Evolutionary conservation across 2,797 vertebrate species (phyloP).

Genomic region (Choloepus didactylus): DNA sequence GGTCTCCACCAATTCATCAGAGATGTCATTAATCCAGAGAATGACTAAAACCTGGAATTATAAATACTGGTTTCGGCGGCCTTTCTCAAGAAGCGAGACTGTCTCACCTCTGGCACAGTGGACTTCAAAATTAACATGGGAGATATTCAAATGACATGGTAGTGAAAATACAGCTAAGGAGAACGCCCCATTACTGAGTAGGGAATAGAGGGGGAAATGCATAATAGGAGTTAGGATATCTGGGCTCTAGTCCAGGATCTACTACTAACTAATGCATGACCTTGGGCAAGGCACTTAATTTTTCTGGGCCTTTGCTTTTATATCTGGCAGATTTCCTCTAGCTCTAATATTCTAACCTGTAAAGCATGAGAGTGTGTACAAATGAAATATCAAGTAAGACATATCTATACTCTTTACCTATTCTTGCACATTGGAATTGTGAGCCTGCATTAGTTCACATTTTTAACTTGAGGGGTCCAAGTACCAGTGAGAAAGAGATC

Average conservation of each 20-base stretch:
- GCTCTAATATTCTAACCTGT: slow-evolving; percentile 1
- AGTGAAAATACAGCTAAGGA: slow-evolving; percentile 19
- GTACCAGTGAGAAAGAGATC: not conserved
- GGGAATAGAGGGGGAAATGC: not conserved
- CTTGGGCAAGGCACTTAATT: slow-evolving; percentile 53
- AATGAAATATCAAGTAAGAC: not conserved
- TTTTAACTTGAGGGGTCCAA: not conserved
- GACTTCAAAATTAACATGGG: slow-evolving; percentile 40
- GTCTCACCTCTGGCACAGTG: not conserved
- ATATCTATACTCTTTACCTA: not conserved
- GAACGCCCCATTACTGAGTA: not conserved
- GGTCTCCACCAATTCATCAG: slow-evolving; percentile 61
- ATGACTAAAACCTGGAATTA: slow-evolving; percentile 18
- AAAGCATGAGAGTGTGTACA: not conserved
- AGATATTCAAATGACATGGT: not conserved
- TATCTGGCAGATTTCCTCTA: not conserved
- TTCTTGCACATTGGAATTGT: not conserved
- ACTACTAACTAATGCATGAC: not conserved
- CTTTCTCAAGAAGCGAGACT: not conserved
- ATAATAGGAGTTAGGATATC: not conserved
- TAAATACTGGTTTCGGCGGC: not conserved
- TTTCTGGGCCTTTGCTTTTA: not conserved
- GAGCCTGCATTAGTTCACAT: not conserved
- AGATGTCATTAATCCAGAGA: slow-evolving; percentile 60
- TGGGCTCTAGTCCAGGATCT: not conserved